Evolutionary conservation across 2,113 vertebrate species (phyloP), one percentile per base, ranked within the genome.

Genomic region (Leptocoma aspasia): DNA sequence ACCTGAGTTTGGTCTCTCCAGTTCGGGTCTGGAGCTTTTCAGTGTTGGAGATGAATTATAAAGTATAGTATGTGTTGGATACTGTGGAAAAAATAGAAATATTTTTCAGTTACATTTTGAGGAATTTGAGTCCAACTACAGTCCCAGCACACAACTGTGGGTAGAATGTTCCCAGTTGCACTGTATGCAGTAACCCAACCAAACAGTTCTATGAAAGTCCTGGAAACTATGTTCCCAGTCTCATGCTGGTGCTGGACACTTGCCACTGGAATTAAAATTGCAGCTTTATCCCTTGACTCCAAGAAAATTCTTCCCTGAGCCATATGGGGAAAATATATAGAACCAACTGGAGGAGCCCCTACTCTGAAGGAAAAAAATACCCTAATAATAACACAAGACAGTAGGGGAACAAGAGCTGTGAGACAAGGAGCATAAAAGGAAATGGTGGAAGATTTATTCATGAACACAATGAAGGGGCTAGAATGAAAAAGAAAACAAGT

Each of bases 241-340:
- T 93, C 9, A 2, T 69, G 18, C 72, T 13, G 16, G 45, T 61
- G 75, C 82, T 96, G 97, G 94, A 96, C 15, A 21, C 10, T 78
- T 86, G 95, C 93, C 91, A 94, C 44, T 95, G 90, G 90, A 97
- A 97, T 95, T 37, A 97, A 94, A 97, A 95, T 94, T 93, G 78
- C 35, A 95, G 66, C 68, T 97, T 96, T 92, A 94, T 95, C 95
- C 91, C 63, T 97, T 87, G 56, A 92, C 68, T 95, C 65, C 82
- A 92, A 85, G 92, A 97, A 89, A 92, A 95, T 52, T 85, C 37
- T 89, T 64, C 56, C 30, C 60, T 91, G 92, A 30, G 13, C 56
- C 89, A 93, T 86, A 92, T 90, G 86, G 92, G 77, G 61, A 96
- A 96, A 93, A 90, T 66, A 84, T 15, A 91, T 30, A 73, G 53